Evolutionary conservation across 2,797 vertebrate species (phyloP).

Genomic region (Acrossocheilus fasciatus): DNA sequence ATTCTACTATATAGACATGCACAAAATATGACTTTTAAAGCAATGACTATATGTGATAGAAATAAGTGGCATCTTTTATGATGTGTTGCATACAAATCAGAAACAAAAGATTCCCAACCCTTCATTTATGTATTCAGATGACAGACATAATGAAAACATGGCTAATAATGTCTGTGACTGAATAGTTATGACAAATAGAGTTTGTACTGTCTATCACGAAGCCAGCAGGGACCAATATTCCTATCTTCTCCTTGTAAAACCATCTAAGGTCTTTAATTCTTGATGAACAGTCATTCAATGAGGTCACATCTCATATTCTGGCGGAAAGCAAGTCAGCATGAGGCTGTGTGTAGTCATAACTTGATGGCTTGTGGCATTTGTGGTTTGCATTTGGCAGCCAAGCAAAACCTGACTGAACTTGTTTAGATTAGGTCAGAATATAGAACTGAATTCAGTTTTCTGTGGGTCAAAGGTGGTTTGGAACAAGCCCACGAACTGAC

Average conservation of each 20-base stretch:
- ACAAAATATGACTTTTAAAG: background rate
- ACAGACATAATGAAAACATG: background rate
- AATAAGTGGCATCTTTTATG: background rate
- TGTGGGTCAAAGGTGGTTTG: conserved; percentile 17
- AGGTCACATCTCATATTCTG: conserved; percentile 7
- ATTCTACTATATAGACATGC: background rate
- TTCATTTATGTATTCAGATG: conserved; percentile 9
- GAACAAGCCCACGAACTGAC: background rate
- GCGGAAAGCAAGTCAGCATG: background rate
- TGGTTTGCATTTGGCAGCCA: background rate
- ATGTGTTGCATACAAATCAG: background rate
- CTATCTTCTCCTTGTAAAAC: background rate
- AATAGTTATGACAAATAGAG: conserved; percentile 1
- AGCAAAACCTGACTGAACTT: conserved; percentile 13
- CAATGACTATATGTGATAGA: background rate
- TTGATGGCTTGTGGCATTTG: conserved; percentile 17
- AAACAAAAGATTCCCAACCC: background rate
- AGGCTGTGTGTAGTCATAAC: background rate
- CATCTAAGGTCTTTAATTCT: background rate
- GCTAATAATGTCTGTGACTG: background rate
- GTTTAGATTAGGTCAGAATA: conserved; percentile 19
- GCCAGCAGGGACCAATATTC: background rate
- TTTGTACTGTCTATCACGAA: conserved; percentile 6
- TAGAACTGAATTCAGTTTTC: background rate
- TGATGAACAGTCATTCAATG: background rate